Evolutionary conservation across 2,888 invertebrate genomes (phyloP).

Genomic region (Amphipoea oculea): DNA sequence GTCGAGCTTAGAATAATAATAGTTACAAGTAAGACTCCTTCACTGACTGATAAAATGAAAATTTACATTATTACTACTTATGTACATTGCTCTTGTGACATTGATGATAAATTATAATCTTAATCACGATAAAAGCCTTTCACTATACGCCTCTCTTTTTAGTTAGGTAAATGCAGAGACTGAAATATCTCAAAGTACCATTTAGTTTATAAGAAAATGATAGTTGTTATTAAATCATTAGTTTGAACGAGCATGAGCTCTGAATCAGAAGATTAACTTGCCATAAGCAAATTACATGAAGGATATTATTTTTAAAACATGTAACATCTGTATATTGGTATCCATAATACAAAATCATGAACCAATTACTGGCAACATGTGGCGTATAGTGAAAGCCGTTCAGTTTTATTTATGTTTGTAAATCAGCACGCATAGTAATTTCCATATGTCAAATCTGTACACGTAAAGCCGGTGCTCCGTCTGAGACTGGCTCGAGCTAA

Average conservation of each 20-base stretch:
- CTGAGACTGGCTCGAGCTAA: conserved; percentile 47
- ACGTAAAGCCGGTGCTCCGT: conserved; percentile 54
- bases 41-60: conserved; percentile 82
- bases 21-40: conserved; percentile 80
- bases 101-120: conserved; percentile 52
- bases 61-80: conserved; percentile 76
- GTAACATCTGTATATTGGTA: conserved; percentile 38
- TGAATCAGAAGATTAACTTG: neutral
- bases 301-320: conserved; percentile 18
- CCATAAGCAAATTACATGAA: conserved; percentile 29
- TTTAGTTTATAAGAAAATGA: neutral
- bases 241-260: neutral
- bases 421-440: conserved; percentile 63
- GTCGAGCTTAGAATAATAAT: conserved; percentile 84
- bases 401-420: conserved; percentile 64
- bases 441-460: conserved; percentile 64
- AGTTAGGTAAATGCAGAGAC: neutral
- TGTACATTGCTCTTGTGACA: conserved; percentile 69
- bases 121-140: conserved; percentile 32
- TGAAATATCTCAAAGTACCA: neutral
- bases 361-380: conserved; percentile 59
- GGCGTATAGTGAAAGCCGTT: conserved; percentile 57
- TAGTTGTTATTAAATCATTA: neutral
- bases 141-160: conserved; percentile 35
- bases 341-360: conserved; percentile 51